Evolutionary conservation across 2,113 vertebrate genomes (phyloP).

Genomic region (Synodontis membranacea): DNA sequence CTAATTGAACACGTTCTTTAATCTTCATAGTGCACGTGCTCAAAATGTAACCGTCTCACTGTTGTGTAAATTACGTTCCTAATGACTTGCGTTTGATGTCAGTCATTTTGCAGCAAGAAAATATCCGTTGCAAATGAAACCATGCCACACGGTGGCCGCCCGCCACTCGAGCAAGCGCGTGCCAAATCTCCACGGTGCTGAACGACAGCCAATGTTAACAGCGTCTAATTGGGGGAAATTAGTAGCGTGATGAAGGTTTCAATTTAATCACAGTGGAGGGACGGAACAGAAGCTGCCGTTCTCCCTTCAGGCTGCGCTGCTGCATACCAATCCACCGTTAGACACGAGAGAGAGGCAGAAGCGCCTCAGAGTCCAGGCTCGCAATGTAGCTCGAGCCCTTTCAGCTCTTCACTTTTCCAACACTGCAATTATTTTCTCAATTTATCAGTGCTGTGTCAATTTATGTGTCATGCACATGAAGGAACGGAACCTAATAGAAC

Average conservation of each 20-base stretch:
- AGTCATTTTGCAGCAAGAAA: conserved; percentile 18
- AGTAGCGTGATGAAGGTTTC: conserved; percentile 30
- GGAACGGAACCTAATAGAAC: too few relatives aligned
- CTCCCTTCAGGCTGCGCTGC: background rate
- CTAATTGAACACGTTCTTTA: background rate
- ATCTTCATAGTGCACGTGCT: background rate
- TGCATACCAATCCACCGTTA: conserved; percentile 31
- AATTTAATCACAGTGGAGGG: conserved; percentile 33
- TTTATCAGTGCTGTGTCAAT: background rate
- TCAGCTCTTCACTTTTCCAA: background rate
- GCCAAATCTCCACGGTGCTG: background rate
- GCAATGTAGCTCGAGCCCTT: background rate
- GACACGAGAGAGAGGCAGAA: background rate
- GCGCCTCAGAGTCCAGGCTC: background rate
- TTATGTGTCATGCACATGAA: background rate
- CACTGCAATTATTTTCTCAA: background rate
- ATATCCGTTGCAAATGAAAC: conserved; percentile 34
- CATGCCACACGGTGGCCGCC: background rate
- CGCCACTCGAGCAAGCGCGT: background rate
- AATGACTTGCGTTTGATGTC: conserved; percentile 39
- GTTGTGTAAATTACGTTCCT: conserved; percentile 40
- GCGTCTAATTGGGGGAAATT: conserved; percentile 35
- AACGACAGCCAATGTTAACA: conserved; percentile 15
- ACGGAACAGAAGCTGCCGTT: conserved; percentile 23
- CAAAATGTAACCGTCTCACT: conserved; percentile 2